Evolutionary conservation across 2,888 invertebrate species (phyloP), one percentile per base, ranked within the genome.

Genomic region (Lysandra bellargus): DNA sequence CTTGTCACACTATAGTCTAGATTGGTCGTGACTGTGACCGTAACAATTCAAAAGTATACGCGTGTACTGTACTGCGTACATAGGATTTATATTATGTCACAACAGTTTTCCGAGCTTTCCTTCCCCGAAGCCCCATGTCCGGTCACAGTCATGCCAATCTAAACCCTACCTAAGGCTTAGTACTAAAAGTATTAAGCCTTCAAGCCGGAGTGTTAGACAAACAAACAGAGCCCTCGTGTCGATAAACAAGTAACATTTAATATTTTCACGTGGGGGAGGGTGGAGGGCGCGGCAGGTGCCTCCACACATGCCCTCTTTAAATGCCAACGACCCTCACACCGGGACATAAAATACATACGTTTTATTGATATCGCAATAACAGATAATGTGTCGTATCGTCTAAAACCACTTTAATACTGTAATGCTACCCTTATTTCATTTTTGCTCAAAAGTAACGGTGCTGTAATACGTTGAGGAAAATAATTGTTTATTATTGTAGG

Each of bases 201-300:
- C 44, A 5, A 37, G n/a, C 44, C 60, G 57, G 17, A 57, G 73
- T 60, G n/a, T 78, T 78, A 49, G 75, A 78, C 80, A 79, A 57
- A 79, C 81, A 80, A 49, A 78, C 49, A 78, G 80, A 79, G 60
- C 72, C 76, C 53, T 17, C 53, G 33, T 57, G 30, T 76, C 57
- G 83, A 88, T 89, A 87, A 88, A 89, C 91, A 89, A 89, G 92
- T 92, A 92, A 92, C 91, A 93, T 92, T 93, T 91, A 92, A 92
- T 92, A 92, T 91, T 90, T 90, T 89, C 88, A 87, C 85, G 87
- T 86, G 83, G 84, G 89, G 90, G 89, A 88, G 87, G 74, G 85
- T 83, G 83, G 82, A 82, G 84, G 89, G 89, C 90, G 90, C 60
- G 85, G 89, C 94, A 94, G 94, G 94, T 93, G 94, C 90, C 88